phyloP scores from a whole-genome alignment of 1,140 invertebrate species.

The Sipha flava region DNA sequence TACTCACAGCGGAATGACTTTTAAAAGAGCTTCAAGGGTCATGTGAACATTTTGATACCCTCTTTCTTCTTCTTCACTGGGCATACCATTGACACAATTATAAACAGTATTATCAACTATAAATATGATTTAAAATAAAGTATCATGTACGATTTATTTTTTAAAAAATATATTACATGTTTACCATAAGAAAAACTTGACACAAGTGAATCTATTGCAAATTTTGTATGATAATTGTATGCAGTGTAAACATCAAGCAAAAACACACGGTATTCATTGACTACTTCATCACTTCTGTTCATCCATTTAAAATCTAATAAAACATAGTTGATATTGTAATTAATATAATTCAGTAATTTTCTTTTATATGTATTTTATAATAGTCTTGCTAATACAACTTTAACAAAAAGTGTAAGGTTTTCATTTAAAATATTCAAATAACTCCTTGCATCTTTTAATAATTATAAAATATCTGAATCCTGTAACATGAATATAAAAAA shows the following conservation, averaged over 20 bases:
- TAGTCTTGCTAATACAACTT: slow-evolving; percentile 49
- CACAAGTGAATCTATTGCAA: slow-evolving; percentile 52
- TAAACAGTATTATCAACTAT: not conserved
- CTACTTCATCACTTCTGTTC: slow-evolving; percentile 44
- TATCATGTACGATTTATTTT: not conserved
- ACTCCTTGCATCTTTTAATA: slow-evolving; percentile 49
- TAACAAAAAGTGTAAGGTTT: slow-evolving; percentile 50
- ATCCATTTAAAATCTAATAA: slow-evolving; percentile 46
- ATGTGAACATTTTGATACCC: slow-evolving; percentile 51
- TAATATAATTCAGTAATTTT: not conserved
- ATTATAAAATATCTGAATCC: slow-evolving; percentile 50
- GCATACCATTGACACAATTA: slow-evolving; percentile 46
- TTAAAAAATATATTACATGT: not conserved
- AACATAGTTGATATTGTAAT: slow-evolving; percentile 42
- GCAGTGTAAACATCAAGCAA: slow-evolving; percentile 54
- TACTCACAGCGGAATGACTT: slow-evolving; percentile 58
- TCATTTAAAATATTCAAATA: slow-evolving; percentile 51
- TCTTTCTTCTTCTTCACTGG: slow-evolving; percentile 44
- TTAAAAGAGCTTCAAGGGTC: slow-evolving; percentile 49
- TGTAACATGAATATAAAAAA: slow-evolving; percentile 39
- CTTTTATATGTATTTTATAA: not conserved
- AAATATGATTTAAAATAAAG: not conserved
- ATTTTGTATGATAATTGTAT: slow-evolving; percentile 53
- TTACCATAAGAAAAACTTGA: slow-evolving; percentile 49
- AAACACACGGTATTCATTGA: slow-evolving; percentile 52